Percentiles rank a stretch among this genome's conserved stretches.
These are phyloP conservation scores for Gobionotothen gibberifrons DNA, from an alignment of 2,797 vertebrate genomes.

Conservation along the genomic window DNA sequence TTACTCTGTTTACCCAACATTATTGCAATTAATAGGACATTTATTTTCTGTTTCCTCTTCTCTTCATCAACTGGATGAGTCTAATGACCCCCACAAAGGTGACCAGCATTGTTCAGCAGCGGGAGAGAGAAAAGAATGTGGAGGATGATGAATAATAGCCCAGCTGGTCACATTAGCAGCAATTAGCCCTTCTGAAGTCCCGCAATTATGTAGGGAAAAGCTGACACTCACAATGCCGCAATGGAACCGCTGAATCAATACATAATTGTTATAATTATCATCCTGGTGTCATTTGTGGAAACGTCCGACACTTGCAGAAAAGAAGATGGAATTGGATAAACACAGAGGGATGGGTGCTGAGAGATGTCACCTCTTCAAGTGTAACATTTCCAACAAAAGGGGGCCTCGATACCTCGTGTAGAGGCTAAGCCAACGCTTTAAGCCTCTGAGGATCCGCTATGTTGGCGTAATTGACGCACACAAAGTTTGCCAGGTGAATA, in stretches of 20 bases:
- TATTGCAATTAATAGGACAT: constrained; percentile 60
- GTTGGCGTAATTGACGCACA: too few species aligned
- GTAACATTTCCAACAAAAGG: constrained; percentile 76
- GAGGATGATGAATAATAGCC: constrained; percentile 82
- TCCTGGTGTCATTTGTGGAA: constrained; percentile 77
- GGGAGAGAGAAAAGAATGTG: constrained; percentile 75
- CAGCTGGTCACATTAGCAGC: constrained; percentile 82
- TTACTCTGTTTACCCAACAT: constrained; percentile 67
- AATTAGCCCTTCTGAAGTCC: constrained; percentile 86
- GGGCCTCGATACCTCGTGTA: constrained; percentile 34
- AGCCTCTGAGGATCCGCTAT: too few species aligned
- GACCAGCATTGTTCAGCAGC: constrained; percentile 66
- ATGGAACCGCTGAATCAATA: constrained; percentile 83
- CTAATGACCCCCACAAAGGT: constrained; percentile 74
- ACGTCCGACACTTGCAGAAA: constrained; percentile 73
- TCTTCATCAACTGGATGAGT: constrained; percentile 66
- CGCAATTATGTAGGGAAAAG: constrained; percentile 83
- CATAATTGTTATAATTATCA: constrained; percentile 87
- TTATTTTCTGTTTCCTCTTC: constrained; percentile 67
- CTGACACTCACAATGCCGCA: constrained; percentile 74
- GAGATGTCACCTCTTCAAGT: constrained; percentile 52
- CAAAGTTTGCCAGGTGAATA: too few species aligned
- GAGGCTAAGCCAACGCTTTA: too few species aligned
- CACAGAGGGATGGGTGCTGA: constrained; percentile 64
- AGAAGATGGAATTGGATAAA: constrained; percentile 76